A percentile compares a stretch with the other conserved stretches of the same genome.
Conservation (phyloP, 2,113 vertebrate genomes). For the Cryptomyrus ogoouensis region DNA sequence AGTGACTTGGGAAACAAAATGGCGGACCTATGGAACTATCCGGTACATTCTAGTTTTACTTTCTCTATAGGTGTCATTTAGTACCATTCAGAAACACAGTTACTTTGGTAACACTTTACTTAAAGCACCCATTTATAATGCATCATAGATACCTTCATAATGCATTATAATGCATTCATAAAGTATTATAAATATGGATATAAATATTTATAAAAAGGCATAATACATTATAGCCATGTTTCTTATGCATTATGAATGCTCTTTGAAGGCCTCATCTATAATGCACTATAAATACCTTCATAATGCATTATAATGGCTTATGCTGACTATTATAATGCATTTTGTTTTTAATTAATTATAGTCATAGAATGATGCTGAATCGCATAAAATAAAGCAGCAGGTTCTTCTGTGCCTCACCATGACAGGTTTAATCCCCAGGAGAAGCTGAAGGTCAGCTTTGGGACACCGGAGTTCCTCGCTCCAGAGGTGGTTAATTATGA, state of each 20-base stretch:
- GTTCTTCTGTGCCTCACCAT: background rate
- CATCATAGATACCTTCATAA: too few species aligned
- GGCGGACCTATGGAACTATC: background rate
- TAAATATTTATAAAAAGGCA: too few species aligned
- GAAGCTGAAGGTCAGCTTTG: slow-evolving; percentile 89
- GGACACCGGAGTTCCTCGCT: slow-evolving; percentile 92
- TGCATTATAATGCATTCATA: too few species aligned
- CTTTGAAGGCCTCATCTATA: too few species aligned
- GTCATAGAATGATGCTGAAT: background rate
- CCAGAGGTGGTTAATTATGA: slow-evolving; percentile 94
- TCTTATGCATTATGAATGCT: too few species aligned
- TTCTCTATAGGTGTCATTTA: background rate
- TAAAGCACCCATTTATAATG: too few species aligned
- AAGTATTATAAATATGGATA: too few species aligned
- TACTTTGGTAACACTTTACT: background rate
- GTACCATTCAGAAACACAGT: background rate
- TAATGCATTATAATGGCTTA: too few species aligned
- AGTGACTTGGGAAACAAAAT: background rate
- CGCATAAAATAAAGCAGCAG: background rate
- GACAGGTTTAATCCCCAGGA: slow-evolving; percentile 89
- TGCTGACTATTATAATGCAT: background rate
- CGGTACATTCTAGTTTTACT: background rate
- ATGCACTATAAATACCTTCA: too few species aligned
- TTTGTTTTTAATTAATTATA: background rate
- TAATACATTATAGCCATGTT: too few species aligned